Conservation (phyloP, 2,888 invertebrate genomes). For the Antheraea assamensis region DNA sequence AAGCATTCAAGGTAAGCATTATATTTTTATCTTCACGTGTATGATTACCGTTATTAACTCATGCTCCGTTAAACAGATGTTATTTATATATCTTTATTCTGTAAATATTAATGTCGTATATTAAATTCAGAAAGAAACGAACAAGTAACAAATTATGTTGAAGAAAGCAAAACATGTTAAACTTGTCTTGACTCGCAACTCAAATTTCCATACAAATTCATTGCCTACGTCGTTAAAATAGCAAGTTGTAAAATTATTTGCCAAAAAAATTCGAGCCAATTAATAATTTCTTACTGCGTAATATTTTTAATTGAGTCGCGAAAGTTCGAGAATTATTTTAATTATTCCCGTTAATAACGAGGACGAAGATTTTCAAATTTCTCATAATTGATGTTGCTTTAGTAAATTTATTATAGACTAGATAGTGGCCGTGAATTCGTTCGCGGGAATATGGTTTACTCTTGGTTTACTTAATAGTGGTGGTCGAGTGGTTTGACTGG, state of each 20-base stretch:
- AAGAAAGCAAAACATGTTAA: background rate
- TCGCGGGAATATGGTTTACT: too few species aligned
- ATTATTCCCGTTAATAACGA: slow-evolving; percentile 20
- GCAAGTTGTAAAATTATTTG: slow-evolving; percentile 5
- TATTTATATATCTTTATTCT: too few species aligned
- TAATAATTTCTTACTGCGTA: slow-evolving; percentile 20
- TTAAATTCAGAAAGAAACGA: background rate
- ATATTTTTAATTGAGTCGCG: slow-evolving; percentile 23
- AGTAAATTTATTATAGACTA: slow-evolving; percentile 3
- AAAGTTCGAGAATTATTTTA: slow-evolving; percentile 20
- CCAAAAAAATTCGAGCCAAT: slow-evolving; percentile 21
- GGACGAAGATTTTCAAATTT: slow-evolving; percentile 4
- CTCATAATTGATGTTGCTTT: background rate
- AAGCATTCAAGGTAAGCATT: background rate
- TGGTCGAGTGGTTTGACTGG: too few species aligned
- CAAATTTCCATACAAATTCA: background rate
- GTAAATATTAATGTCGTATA: background rate
- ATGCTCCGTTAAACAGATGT: too few species aligned
- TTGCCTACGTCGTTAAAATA: background rate
- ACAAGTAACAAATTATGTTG: background rate
- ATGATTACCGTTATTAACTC: too few species aligned
- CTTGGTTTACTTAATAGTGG: too few species aligned
- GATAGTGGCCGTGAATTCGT: background rate
- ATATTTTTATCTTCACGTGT: too few species aligned
- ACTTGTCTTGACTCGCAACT: background rate